Evolutionary conservation across 2,113 vertebrate species (phyloP).

Genomic region (Candoia aspera): DNA sequence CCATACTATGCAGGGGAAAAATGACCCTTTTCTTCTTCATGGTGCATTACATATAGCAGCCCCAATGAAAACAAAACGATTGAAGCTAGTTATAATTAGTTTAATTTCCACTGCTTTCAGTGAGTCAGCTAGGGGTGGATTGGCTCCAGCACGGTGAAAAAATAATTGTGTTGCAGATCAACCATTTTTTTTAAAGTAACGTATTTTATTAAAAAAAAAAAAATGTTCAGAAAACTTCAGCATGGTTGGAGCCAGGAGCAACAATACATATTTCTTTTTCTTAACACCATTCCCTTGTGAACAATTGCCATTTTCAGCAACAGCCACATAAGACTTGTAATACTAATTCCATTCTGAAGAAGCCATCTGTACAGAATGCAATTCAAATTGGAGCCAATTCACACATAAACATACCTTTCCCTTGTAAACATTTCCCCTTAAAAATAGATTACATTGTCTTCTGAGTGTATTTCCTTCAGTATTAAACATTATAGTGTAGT

Average conservation of each 20-base stretch:
- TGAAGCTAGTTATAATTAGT: neutral
- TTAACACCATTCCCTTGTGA: neutral
- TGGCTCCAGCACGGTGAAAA: neutral
- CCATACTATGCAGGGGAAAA: neutral
- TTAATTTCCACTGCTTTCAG: neutral
- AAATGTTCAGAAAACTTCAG: neutral
- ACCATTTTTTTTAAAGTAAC: neutral
- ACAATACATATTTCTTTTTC: neutral
- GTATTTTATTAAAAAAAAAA: neutral
- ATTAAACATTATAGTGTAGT: conserved; percentile 52
- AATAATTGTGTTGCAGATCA: neutral
- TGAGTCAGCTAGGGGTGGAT: neutral
- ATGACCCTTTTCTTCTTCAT: neutral
- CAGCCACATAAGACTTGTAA: neutral
- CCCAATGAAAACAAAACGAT: neutral
- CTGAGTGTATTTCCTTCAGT: neutral
- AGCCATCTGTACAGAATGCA: neutral
- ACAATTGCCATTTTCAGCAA: neutral
- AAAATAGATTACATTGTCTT: conserved; percentile 7
- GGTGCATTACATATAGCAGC: neutral
- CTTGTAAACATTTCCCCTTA: neutral
- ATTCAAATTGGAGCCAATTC: neutral
- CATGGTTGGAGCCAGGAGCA: neutral
- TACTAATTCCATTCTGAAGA: neutral
- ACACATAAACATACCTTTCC: neutral